Evolutionary conservation across 2,797 vertebrate genomes (phyloP).

Genomic region (Pterois miles): DNA sequence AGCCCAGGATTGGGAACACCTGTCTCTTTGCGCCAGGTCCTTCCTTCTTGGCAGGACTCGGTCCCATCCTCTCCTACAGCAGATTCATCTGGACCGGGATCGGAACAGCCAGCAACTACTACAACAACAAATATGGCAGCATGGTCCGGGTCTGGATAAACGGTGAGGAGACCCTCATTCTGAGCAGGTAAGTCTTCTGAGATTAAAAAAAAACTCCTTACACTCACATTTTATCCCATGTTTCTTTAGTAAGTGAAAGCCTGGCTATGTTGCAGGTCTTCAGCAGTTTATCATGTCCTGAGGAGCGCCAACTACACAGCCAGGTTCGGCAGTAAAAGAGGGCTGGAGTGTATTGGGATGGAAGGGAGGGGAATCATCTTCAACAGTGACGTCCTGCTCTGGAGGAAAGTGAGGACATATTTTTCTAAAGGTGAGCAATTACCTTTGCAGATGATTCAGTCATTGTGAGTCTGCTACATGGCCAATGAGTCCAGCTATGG

Average conservation of each 20-base stretch:
- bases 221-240: background rate
- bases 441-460: background rate
- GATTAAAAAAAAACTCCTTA: background rate
- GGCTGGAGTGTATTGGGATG: conserved; percentile 93
- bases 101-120: conserved; percentile 94
- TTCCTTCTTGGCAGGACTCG: conserved; percentile 89
- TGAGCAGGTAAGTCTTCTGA: conserved; percentile 87
- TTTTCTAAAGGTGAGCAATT: conserved; percentile 91
- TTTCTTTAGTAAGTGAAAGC: background rate
- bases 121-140: conserved; percentile 92
- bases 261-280: conserved; percentile 82
- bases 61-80: conserved; percentile 89
- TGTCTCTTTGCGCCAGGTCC: conserved; percentile 84
- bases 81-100: conserved; percentile 96
- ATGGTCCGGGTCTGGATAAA: conserved; percentile 94
- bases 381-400: conserved; percentile 89
- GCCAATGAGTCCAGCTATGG: background rate
- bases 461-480: background rate
- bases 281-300: conserved; percentile 90
- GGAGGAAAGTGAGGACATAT: conserved; percentile 89
- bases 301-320: conserved; percentile 88
- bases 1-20: too few relatives aligned
- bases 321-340: conserved; percentile 91
- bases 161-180: conserved; percentile 93
- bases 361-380: conserved; percentile 94